Evolutionary conservation across 2,797 vertebrate genomes (phyloP), one percentile per base, ranked within the genome.

Genomic region (Lophius americanus): DNA sequence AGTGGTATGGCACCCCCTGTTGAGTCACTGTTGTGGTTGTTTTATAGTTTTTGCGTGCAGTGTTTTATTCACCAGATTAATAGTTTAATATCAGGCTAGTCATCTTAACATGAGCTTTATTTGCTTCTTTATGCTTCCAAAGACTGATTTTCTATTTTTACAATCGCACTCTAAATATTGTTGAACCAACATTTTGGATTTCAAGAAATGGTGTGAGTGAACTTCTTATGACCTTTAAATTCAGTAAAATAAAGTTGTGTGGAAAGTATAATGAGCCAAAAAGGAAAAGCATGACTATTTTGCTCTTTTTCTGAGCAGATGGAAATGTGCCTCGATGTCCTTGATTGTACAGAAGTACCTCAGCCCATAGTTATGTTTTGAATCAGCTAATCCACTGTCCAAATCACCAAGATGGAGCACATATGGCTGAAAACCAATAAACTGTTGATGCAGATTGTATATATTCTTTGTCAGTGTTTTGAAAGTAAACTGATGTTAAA

Each of bases 291-390:
- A 3, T 55, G 58, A 50, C 4, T 61, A 70, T 64, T 68, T 87
- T 42, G 47, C 41, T 60, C 60, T 63, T 69, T 83, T 54, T 54
- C 60, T 76, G 64, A 81, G 70, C 72, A 68, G 60, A 64, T 67
- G 70, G 66, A 62, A 74, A 84, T 51, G 67, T 70, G 73, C 69
- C 51, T n/a, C 47, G 53, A 64, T 69, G 53, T 76, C 37, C 47
- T 43, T 58, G 56, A 79, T 64, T 77, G 64, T 44, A 55, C 75
- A 73, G 64, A 77, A 83, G 75, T 70, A 91, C 87, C 83, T 94
- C 88, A 90, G 64, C 60, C 58, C 86, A 88, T 85, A 92, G 91
- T 83, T 91, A 90, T 86, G 85, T 56, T 64, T 60, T 89, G 83
- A 88, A 69, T 66, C 73, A 84, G 88, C 60, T 64, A 11, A 54